Percentiles rank a stretch among this genome's conserved stretches.
Evolutionary conservation across 1,140 invertebrate species (phyloP).

Genomic region (Drosophila cardini): DNA sequence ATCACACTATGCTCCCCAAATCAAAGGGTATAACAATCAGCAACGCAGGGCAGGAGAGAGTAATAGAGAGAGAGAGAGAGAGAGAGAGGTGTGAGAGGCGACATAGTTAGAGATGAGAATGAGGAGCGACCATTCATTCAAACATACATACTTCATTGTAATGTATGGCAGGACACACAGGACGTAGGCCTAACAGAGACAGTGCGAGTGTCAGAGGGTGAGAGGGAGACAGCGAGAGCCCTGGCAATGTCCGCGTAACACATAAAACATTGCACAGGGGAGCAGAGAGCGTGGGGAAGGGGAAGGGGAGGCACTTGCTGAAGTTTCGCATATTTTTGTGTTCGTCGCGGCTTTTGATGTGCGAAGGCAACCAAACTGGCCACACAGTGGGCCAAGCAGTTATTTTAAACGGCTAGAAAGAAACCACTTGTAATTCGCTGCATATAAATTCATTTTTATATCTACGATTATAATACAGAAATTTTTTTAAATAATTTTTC

Average conservation of each 20-base stretch:
- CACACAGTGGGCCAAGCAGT: conserved; percentile 41
- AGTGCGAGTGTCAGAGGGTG: no score
- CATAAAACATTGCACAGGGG: conserved; percentile 69
- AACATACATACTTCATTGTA: conserved; percentile 79
- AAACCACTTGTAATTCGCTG: no score
- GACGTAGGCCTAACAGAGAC: conserved; percentile 35
- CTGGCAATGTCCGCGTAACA: conserved; percentile 66
- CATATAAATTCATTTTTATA: no score
- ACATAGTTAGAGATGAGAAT: conserved; percentile 3
- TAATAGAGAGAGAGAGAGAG: background rate
- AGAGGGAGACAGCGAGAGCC: background rate
- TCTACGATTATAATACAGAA: no score
- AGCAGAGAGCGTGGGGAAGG: background rate
- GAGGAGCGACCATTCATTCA: conserved; percentile 65
- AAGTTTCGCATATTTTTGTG: conserved; percentile 80
- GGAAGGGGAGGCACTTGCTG: conserved; percentile 23
- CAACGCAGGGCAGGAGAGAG: background rate
- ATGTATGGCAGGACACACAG: conserved; percentile 69
- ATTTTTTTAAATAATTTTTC: no score
- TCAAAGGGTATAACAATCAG: conserved; percentile 6
- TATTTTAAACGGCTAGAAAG: background rate
- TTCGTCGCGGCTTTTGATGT: conserved; percentile 75
- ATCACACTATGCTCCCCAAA: no score
- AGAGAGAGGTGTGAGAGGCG: background rate
- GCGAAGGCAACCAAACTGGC: conserved; percentile 23